These are phyloP conservation scores for Thamnophis elegans DNA, from an alignment of 2,797 vertebrate genomes.

Conservation along the genomic window DNA sequence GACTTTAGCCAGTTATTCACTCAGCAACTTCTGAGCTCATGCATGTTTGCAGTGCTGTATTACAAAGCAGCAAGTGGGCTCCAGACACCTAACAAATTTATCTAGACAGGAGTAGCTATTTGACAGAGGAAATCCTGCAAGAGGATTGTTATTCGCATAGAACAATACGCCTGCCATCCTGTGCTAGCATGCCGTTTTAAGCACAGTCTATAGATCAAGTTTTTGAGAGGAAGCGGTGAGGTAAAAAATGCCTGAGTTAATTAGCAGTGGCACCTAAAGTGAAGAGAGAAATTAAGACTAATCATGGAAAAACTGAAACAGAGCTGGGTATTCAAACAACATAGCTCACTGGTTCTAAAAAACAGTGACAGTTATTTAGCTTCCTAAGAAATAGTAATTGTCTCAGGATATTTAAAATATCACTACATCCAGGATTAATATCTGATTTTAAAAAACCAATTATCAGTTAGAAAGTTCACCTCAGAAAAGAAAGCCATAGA, in stretches of 20 bases:
- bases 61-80: constrained; percentile 73
- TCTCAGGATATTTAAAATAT: constrained; percentile 30
- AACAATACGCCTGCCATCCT: constrained; percentile 75
- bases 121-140: constrained; percentile 75
- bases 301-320: constrained; percentile 42
- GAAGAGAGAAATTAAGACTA: constrained; percentile 47
- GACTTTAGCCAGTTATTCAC: constrained; percentile 80
- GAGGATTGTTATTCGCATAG: constrained; percentile 70
- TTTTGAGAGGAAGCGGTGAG: constrained; percentile 54
- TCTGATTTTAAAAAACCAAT: constrained; percentile 13
- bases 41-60: constrained; percentile 66
- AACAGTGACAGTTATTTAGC: constrained; percentile 43
- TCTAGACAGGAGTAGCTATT: constrained; percentile 63
- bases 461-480: constrained; percentile 47
- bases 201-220: constrained; percentile 56
- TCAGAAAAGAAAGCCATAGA: constrained; percentile 59
- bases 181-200: constrained; percentile 46
- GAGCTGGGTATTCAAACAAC: constrained; percentile 59
- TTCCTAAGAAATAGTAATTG: constrained; percentile 2
- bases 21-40: constrained; percentile 84
- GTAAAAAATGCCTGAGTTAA: constrained; percentile 60
- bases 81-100: constrained; percentile 61
- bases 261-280: constrained; percentile 59
- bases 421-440: constrained; percentile 4
- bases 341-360: constrained; percentile 30